These are phyloP conservation scores for Allygus modestus DNA, from an alignment of 2,888 invertebrate genomes.

Conservation along the genomic window DNA sequence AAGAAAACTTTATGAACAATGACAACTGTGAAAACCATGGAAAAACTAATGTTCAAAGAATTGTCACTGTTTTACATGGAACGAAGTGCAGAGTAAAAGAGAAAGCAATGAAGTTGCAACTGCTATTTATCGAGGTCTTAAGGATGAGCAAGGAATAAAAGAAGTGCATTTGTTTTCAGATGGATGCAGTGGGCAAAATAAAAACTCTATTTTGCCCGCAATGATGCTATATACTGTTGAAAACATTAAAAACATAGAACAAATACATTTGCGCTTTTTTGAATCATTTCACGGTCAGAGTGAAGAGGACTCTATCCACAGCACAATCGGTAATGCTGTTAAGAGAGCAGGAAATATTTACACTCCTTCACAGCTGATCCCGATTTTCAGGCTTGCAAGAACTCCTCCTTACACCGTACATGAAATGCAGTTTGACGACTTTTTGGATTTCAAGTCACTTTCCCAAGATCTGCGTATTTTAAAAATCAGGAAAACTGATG, in stretches of 20 bases:
- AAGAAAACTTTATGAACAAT: not conserved
- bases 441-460: constrained; percentile 23
- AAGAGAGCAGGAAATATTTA: constrained; percentile 39
- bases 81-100: constrained; percentile 36
- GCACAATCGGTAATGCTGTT: constrained; percentile 29
- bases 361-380: constrained; percentile 44
- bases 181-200: constrained; percentile 56
- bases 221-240: constrained; percentile 47
- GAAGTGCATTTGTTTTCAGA: constrained; percentile 25
- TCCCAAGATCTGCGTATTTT: not conserved
- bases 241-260: constrained; percentile 16
- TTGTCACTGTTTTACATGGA: constrained; percentile 50
- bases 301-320: constrained; percentile 61
- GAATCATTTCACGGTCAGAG: constrained; percentile 59
- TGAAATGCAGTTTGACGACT: constrained; percentile 23
- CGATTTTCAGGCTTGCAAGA: constrained; percentile 32
- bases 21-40: constrained; percentile 6
- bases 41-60: constrained; percentile 3
- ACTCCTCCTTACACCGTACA: constrained; percentile 18
- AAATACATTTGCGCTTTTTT: constrained; percentile 46
- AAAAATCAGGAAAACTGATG: not conserved
- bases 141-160: constrained; percentile 41
- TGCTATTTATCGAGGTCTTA: constrained; percentile 1
- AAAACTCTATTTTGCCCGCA: constrained; percentile 56
- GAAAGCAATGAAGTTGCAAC: constrained; percentile 42